phyloP scores from a whole-genome alignment of 2,888 invertebrate genomes.

The Eubasilissa splendida region DNA sequence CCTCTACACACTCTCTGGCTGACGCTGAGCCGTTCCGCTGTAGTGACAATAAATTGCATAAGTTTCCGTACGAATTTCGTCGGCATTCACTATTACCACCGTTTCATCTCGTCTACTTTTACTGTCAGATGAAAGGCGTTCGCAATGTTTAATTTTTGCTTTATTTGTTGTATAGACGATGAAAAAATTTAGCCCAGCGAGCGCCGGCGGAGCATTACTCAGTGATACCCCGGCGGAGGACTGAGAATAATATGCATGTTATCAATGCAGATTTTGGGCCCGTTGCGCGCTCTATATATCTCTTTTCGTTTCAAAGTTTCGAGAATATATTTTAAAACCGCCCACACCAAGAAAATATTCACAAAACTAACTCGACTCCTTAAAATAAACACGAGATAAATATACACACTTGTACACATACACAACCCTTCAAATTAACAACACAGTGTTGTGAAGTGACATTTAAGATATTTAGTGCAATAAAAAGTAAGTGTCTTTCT shows the following conservation, averaged over 20 bases:
- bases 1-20: conserved; percentile 39
- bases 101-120: conserved; percentile 51
- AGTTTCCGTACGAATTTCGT: conserved; percentile 37
- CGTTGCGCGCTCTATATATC: not conserved
- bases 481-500: too few relatives aligned
- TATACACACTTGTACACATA: too few relatives aligned
- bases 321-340: too few relatives aligned
- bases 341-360: too few relatives aligned
- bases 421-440: too few relatives aligned
- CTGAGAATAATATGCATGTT: conserved; percentile 17
- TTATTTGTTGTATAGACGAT: conserved; percentile 19
- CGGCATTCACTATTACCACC: conserved; percentile 41
- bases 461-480: too few relatives aligned
- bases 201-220: not conserved
- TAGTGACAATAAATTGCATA: conserved; percentile 54
- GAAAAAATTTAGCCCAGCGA: conserved; percentile 22
- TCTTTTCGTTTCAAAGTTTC: too few relatives aligned
- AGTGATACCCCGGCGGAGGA: conserved; percentile 14
- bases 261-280: conserved; percentile 14
- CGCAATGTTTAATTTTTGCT: conserved; percentile 35
- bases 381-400: too few relatives aligned
- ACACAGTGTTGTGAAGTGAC: too few relatives aligned
- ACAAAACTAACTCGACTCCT: too few relatives aligned
- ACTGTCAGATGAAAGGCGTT: conserved; percentile 52
- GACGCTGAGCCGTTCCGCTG: conserved; percentile 35